Base-by-base conservation (phyloP, 2,113 vertebrate genomes). In the Gasterosteus aculeatus region DNA sequence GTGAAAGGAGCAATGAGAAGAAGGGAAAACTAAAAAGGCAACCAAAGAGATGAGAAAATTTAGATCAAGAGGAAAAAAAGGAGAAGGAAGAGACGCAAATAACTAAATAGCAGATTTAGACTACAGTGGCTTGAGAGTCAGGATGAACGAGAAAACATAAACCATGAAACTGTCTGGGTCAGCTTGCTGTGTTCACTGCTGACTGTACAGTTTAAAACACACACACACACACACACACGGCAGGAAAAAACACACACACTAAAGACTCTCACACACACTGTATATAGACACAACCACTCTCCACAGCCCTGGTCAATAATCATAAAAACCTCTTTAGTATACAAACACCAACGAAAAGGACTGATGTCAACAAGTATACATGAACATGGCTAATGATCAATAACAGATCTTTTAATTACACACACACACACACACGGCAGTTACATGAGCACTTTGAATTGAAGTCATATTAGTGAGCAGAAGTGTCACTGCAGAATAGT, bases 161-260 rank as follows among this genome's bases (percentile, higher is more conserved):
- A 89, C 87, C 65, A 60, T 57, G 53, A 83, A 81, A 80, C 7
- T 77, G 77, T 71, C 69, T 78, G 77, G 81, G 81, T 92, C 85
- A 88, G 91, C 77, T 41, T 76, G 2, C 29, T 66, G 14, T 31
- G 53, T 68, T 71, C 66, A 70, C 67, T 86, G 80, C 86, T 91
- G 80, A 89, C 81, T 59, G 29, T 16, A 71, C 77, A 81, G 38
- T 68, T 54, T 82, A 56, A 75, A 0, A 56, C 2, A 18, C 67
- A 72, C 63, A n/a, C 70, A 72, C 62, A 60, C 33, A 71, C 62
- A 26, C 63, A 72, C 62, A 53, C 42, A 0, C n/a, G n/a, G n/a
- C n/a, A n/a, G n/a, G n/a, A n/a, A n/a, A n/a, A n/a, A n/a, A n/a
- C n/a, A 53, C 3, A 11, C 71, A 70, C 61, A n/a, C 61, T 26